Evolutionary conservation across 2,797 vertebrate species (phyloP).

Genomic region (Ctenopoma kingsleyae): DNA sequence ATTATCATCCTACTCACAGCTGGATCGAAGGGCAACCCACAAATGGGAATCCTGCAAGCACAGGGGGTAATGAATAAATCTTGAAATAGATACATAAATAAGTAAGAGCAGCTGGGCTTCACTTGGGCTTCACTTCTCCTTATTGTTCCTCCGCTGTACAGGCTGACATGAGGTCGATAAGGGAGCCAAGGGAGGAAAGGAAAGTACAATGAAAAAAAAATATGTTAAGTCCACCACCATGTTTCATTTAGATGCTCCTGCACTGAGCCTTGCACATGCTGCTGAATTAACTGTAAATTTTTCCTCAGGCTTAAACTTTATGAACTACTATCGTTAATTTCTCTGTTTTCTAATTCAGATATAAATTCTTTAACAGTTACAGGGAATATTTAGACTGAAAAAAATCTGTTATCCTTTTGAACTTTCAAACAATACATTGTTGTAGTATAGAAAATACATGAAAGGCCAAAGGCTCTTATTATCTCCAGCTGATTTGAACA

Average conservation of each 20-base stretch:
- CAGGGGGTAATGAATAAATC: slow-evolving; percentile 80
- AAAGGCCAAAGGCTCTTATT: slow-evolving; percentile 16
- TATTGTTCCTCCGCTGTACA: slow-evolving; percentile 66
- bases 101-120: slow-evolving; percentile 67
- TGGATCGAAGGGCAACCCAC: slow-evolving; percentile 58
- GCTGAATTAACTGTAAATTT: slow-evolving; percentile 36
- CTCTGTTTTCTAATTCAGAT: slow-evolving; percentile 3
- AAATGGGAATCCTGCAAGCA: slow-evolving; percentile 62
- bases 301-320: slow-evolving; percentile 3
- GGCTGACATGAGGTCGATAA: slow-evolving; percentile 75
- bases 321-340: not conserved
- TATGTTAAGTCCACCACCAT: slow-evolving; percentile 46
- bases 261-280: slow-evolving; percentile 4
- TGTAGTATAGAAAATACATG: not conserved
- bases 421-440: slow-evolving; percentile 9
- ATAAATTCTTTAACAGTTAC: not conserved
- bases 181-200: slow-evolving; percentile 55
- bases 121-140: slow-evolving; percentile 60
- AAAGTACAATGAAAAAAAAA: slow-evolving; percentile 64
- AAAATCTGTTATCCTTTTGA: not conserved
- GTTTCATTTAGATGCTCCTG: slow-evolving; percentile 38
- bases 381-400: slow-evolving; percentile 2
- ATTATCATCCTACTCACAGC: slow-evolving; percentile 74
- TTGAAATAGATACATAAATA: slow-evolving; percentile 84
- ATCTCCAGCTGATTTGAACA: slow-evolving; percentile 17